phyloP scores from a whole-genome alignment of 2,888 invertebrate genomes.

The Gibbula magus region DNA sequence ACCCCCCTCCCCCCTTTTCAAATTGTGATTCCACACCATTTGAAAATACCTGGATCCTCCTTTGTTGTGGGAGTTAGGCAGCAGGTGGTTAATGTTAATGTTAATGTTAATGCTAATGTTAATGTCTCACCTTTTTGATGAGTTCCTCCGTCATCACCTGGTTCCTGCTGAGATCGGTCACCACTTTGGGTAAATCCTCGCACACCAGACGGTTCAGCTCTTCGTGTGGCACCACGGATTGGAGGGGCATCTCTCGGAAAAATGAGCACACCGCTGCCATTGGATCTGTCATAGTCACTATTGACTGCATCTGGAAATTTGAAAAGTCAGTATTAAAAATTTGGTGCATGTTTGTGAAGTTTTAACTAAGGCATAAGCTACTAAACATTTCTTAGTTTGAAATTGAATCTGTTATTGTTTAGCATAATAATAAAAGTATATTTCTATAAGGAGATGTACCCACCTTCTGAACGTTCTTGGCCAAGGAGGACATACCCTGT shows the following conservation, averaged over 20 bases:
- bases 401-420: too few species aligned
- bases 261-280: slow-evolving; percentile 41
- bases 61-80: too few species aligned
- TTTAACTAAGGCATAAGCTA: too few species aligned
- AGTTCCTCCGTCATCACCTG: neutral
- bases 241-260: slow-evolving; percentile 43
- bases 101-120: too few species aligned
- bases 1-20: too few species aligned
- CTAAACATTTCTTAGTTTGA: too few species aligned
- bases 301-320: slow-evolving; percentile 36
- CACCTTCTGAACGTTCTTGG: slow-evolving; percentile 44
- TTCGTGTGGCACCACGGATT: slow-evolving; percentile 43
- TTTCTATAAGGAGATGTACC: neutral
- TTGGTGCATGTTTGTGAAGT: too few species aligned
- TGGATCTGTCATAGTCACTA: slow-evolving; percentile 32
- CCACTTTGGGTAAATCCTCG: neutral
- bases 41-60: too few species aligned
- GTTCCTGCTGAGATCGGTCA: neutral
- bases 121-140: neutral
- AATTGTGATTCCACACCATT: too few species aligned
- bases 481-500: slow-evolving; percentile 36
- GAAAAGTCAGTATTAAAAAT: too few species aligned
- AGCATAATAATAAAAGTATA: too few species aligned
- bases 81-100: too few species aligned
- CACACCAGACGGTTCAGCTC: slow-evolving; percentile 52